Evolutionary conservation across 2,113 vertebrate species (phyloP).

Genomic region (Numida meleagris): DNA sequence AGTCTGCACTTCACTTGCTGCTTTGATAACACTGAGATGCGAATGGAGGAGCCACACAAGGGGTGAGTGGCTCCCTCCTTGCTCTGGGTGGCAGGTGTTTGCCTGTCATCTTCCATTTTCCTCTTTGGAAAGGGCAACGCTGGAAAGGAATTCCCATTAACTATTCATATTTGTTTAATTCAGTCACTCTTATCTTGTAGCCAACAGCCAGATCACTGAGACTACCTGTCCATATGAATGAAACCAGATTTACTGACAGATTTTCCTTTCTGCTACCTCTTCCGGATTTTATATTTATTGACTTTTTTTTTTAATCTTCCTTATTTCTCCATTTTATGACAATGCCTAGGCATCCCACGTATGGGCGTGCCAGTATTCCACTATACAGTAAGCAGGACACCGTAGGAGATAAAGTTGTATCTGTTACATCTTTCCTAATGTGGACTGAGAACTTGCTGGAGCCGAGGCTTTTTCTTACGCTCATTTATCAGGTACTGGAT

Average conservation of each 20-base stretch:
- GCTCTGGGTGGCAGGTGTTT: background rate
- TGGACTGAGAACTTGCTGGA: background rate
- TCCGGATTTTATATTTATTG: background rate
- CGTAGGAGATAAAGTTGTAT: rapidly evolving
- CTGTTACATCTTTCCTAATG: rapidly evolving
- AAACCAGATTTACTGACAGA: background rate
- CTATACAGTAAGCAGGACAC: background rate
- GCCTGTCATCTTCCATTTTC: background rate
- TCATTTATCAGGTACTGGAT: background rate
- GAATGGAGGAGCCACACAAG: background rate
- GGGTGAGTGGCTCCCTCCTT: background rate
- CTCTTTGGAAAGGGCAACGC: background rate
- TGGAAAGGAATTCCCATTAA: background rate
- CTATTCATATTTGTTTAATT: background rate
- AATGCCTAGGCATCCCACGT: no score
- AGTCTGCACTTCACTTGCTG: background rate
- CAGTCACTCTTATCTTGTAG: background rate
- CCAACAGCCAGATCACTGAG: background rate
- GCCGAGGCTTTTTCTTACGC: background rate
- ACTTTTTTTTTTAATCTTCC: background rate
- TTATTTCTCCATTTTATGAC: background rate
- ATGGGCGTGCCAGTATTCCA: background rate
- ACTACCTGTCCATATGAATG: background rate
- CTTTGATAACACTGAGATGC: background rate
- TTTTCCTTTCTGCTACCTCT: background rate